Conservation (phyloP, 2,113 vertebrate genomes). For the Burhinus oedicnemus region DNA sequence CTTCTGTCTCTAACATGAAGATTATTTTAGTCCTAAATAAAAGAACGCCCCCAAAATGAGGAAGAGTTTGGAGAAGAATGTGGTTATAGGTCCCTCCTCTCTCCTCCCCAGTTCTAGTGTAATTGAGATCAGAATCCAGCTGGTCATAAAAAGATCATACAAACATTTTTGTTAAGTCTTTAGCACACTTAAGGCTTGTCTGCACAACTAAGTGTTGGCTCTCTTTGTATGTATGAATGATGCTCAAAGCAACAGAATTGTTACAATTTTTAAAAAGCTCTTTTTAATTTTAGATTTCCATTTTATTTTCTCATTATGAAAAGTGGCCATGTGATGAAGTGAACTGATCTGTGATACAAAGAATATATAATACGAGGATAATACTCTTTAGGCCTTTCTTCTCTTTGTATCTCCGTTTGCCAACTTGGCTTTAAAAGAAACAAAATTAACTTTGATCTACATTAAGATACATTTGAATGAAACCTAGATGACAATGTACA, state of each 20-base stretch:
- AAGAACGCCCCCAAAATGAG: neutral
- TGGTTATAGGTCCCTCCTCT: neutral
- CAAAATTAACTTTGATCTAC: constrained; percentile 28
- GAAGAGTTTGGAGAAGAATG: neutral
- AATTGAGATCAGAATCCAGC: neutral
- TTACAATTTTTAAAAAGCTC: neutral
- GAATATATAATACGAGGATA: neutral
- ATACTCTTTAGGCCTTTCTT: neutral
- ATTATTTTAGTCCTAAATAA: neutral
- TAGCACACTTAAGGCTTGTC: neutral
- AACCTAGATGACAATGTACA: neutral
- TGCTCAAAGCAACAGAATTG: neutral
- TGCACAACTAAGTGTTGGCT: neutral
- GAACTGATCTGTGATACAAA: neutral
- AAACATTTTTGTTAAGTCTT: neutral
- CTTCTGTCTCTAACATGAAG: neutral
- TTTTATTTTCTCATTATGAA: neutral
- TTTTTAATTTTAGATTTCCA: neutral
- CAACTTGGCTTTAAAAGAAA: constrained; percentile 37
- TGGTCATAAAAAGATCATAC: neutral
- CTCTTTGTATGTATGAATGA: neutral
- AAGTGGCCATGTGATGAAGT: neutral
- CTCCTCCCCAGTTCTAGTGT: neutral
- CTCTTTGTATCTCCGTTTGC: constrained; percentile 7
- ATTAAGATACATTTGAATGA: neutral